Base-by-base conservation (phyloP, 2,797 vertebrate species). In the Chelon labrosus region DNA sequence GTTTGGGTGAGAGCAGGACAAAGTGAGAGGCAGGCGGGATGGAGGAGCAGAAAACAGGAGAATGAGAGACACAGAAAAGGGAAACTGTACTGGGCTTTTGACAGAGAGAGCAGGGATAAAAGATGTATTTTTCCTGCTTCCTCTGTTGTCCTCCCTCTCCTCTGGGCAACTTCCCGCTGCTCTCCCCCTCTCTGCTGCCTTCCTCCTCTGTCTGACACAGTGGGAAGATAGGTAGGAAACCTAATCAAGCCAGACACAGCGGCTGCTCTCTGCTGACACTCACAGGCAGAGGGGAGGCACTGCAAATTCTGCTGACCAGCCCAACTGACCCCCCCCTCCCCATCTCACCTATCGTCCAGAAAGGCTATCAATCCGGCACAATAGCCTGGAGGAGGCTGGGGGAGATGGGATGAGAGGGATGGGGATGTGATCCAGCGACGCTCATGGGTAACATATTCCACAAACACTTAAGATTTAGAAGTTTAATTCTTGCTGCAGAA, bases 191-290 rank as follows among this genome's bases (percentile, higher is more conserved):
- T 88, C 85, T 79, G 81, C 84, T 85, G 85, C 85, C 86, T 76
- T 76, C 91, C 82, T 91, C 78, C 82, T 91, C 86, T 86, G 87
- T 85, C 89, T 89, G 88, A 86, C 89, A 85, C 89, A 85, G 88
- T 84, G 85, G 85, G 85, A 89, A 93, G 90, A 93, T 80, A 73
- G 85, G 88, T 90, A 92, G 89, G 88, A 84, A 89, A 82, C 82
- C 86, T 91, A 91, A 93, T 88, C 44, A 76, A 87, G 87, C 79
- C 83, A 83, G 88, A 92, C 92, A 87, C 65, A 66, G 74, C 3
- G 54, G 22, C 86, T 90, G 92, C 92, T 94, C 93, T 93, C 91
- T 93, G 89, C 93, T 92, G 89, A 89, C 91, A 84, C 92, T 87
- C 88, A 76, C 91, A 92, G 93, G 82, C 75, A 14, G 82, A 85